phyloP scores from a whole-genome alignment of 2,888 invertebrate genomes.

The Gortyna flavago region DNA sequence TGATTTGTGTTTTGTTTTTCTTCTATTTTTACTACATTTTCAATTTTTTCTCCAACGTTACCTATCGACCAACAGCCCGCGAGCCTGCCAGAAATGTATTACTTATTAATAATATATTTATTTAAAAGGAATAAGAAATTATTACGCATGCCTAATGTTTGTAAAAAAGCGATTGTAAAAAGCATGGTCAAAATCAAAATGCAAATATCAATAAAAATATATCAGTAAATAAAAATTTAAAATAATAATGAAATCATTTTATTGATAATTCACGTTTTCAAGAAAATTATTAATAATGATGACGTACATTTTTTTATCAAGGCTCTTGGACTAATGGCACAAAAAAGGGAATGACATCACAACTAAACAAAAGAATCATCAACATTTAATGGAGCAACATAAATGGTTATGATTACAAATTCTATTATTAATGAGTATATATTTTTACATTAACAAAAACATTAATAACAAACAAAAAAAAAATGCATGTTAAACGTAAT shows the following conservation, averaged over 20 bases:
- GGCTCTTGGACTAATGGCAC: slow-evolving; percentile 53
- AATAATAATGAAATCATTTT: slow-evolving; percentile 18
- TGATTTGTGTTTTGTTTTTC: slow-evolving; percentile 53
- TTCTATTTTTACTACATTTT: slow-evolving; percentile 59
- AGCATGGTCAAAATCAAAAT: slow-evolving; percentile 70
- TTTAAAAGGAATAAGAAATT: slow-evolving; percentile 60
- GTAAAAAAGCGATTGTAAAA: slow-evolving; percentile 70
- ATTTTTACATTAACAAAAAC: slow-evolving; percentile 6
- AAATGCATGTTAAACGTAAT: slow-evolving; percentile 42
- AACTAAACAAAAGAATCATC: slow-evolving; percentile 47
- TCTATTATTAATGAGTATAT: not conserved
- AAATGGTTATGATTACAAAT: slow-evolving; percentile 3
- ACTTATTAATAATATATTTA: slow-evolving; percentile 61
- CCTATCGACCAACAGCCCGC: slow-evolving; percentile 81
- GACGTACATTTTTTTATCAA: slow-evolving; percentile 32
- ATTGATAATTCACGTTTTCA: slow-evolving; percentile 47
- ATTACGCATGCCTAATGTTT: slow-evolving; percentile 76
- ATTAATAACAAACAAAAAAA: not conserved
- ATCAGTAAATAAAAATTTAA: slow-evolving; percentile 1
- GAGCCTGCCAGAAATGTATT: slow-evolving; percentile 77
- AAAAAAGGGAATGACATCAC: slow-evolving; percentile 34
- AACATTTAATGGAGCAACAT: slow-evolving; percentile 59
- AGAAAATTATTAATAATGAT: slow-evolving; percentile 41
- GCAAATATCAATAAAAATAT: slow-evolving; percentile 55
- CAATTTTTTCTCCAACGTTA: slow-evolving; percentile 71